Conservation (phyloP, 2,113 vertebrate genomes). For the Mastomys coucha region DNA sequence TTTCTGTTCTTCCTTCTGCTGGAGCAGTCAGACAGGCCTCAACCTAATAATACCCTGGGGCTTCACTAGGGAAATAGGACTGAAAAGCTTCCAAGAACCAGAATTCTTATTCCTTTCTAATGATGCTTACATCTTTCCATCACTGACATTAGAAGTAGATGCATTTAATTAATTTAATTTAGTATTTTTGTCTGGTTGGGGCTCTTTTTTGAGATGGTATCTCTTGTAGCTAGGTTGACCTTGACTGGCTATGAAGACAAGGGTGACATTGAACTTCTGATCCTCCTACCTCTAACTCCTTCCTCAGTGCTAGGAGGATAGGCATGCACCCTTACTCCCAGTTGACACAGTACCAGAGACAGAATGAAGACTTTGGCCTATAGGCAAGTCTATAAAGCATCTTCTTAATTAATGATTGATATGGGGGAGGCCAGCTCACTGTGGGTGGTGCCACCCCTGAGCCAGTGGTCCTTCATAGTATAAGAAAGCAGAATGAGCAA, state of each 20-base stretch:
- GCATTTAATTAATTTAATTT: background rate
- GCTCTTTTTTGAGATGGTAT: background rate
- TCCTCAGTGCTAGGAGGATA: background rate
- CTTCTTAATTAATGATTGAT: background rate
- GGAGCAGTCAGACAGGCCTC: constrained; percentile 38
- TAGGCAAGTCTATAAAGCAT: background rate
- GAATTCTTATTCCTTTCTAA: constrained; percentile 27
- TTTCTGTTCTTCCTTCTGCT: constrained; percentile 32
- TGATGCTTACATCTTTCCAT: constrained; percentile 4
- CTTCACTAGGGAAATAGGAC: background rate
- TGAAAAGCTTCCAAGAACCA: background rate
- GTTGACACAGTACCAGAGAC: background rate
- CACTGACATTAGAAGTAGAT: background rate
- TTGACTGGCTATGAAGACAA: background rate
- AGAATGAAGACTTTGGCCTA: background rate
- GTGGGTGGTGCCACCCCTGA: background rate
- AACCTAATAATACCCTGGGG: background rate
- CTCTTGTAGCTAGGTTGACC: background rate
- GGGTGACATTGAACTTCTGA: background rate
- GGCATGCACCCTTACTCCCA: background rate
- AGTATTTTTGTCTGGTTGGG: background rate
- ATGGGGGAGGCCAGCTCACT: background rate
- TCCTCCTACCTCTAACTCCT: background rate
- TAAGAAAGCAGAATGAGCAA: background rate
- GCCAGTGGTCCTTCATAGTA: background rate